Evolutionary conservation across 2,113 vertebrate species (phyloP).

Genomic region (Podarcis cretensis): DNA sequence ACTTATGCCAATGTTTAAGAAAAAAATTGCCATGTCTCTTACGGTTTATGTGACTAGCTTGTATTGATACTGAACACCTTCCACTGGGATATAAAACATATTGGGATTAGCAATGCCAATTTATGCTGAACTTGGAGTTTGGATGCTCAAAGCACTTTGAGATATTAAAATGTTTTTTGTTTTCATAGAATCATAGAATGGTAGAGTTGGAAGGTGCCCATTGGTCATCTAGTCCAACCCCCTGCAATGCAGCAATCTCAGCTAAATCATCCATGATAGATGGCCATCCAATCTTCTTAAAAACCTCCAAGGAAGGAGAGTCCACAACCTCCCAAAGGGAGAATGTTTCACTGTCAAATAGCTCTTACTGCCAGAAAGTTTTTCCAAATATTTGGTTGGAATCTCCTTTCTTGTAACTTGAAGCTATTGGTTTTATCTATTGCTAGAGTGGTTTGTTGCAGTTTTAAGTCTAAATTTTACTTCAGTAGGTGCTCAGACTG

Average conservation of each 20-base stretch:
- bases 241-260: too few species aligned
- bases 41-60: background rate
- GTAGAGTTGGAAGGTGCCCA: too few species aligned
- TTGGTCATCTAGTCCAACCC: too few species aligned
- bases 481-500: slow-evolving; percentile 80
- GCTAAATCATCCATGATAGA: too few species aligned
- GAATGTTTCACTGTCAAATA: background rate
- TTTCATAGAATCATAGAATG: too few species aligned
- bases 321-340: too few species aligned
- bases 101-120: background rate
- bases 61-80: background rate
- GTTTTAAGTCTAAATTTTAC: slow-evolving; percentile 44
- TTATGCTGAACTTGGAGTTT: background rate
- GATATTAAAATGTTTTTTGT: background rate
- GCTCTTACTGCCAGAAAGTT: too few species aligned
- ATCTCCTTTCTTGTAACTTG: background rate
- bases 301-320: too few species aligned
- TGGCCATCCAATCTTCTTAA: too few species aligned
- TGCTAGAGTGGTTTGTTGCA: background rate
- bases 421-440: background rate
- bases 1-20: background rate
- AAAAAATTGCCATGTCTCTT: background rate
- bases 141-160: background rate
- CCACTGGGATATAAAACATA: background rate
- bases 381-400: background rate